Conservation (phyloP, 2,113 vertebrate genomes). For the Ailuropoda melanoleuca region DNA sequence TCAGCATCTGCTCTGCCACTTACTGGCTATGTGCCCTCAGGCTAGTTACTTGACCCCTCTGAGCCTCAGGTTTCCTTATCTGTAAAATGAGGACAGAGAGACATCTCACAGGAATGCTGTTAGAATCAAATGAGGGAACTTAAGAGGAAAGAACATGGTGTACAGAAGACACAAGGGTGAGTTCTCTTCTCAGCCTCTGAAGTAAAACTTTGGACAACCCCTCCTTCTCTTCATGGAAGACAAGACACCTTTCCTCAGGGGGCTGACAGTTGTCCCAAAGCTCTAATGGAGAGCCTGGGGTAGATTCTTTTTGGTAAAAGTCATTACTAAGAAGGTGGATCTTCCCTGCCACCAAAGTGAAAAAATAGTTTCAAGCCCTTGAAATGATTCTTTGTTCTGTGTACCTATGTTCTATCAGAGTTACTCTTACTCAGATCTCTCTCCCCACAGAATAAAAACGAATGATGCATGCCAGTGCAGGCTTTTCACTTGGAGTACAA, state of each 20-base stretch:
- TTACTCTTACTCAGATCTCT: constrained; percentile 8
- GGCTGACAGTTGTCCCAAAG: neutral
- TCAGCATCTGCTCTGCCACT: neutral
- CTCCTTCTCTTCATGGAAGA: neutral
- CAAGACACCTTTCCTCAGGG: neutral
- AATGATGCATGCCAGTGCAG: neutral
- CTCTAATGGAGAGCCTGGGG: neutral
- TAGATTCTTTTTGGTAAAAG: neutral
- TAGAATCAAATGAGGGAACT: constrained; percentile 3
- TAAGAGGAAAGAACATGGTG: neutral
- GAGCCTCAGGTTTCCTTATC: constrained; percentile 18
- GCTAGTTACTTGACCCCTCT: neutral
- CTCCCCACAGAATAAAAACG: neutral
- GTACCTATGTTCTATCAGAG: neutral
- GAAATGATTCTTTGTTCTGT: neutral
- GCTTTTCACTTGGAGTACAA: neutral
- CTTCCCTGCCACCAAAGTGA: neutral
- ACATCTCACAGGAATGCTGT: neutral
- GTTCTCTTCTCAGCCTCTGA: neutral
- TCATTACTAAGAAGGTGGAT: neutral
- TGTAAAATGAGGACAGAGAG: constrained; percentile 9
- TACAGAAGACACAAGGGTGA: neutral
- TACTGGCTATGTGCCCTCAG: neutral
- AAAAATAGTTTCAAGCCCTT: neutral
- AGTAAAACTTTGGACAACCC: neutral